Conservation (phyloP, 2,888 invertebrate species). For the Diloba caeruleocephala region DNA sequence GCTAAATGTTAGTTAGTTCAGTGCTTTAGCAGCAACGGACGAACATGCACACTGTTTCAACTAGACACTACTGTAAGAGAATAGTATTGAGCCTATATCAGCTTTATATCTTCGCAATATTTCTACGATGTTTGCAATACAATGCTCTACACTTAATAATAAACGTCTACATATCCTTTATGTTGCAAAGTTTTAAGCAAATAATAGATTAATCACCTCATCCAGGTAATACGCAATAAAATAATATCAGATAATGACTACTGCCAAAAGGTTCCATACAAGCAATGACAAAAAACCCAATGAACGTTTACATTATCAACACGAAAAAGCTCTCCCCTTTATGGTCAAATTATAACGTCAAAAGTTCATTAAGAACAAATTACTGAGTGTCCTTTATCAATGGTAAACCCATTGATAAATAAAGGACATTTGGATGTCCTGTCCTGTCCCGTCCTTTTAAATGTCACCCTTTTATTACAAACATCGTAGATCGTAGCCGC, state of each 20-base stretch:
- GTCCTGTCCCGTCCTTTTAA: constrained; percentile 41
- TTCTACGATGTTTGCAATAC: too few relatives aligned
- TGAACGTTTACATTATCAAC: constrained; percentile 12
- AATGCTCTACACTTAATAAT: too few relatives aligned
- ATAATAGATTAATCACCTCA: too few relatives aligned
- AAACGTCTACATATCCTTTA: too few relatives aligned
- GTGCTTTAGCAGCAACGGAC: too few relatives aligned
- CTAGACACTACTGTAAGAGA: too few relatives aligned
- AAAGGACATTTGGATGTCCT: constrained; percentile 52
- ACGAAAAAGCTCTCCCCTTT: constrained; percentile 35
- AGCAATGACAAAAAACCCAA: background rate
- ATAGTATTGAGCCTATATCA: too few relatives aligned
- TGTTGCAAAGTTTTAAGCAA: too few relatives aligned
- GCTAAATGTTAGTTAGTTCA: too few relatives aligned
- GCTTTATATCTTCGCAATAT: too few relatives aligned
- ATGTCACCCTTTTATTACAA: constrained; percentile 42
- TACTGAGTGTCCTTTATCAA: constrained; percentile 42
- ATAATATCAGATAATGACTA: background rate
- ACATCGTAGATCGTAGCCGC: constrained; percentile 48
- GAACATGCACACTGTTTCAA: too few relatives aligned
- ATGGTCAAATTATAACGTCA: constrained; percentile 19
- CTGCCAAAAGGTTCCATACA: background rate
- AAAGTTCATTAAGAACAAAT: constrained; percentile 30
- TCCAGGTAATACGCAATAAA: too few relatives aligned
- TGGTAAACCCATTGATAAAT: constrained; percentile 43